phyloP scores from a whole-genome alignment of 2,888 invertebrate species.

The Clusia tigrina region DNA sequence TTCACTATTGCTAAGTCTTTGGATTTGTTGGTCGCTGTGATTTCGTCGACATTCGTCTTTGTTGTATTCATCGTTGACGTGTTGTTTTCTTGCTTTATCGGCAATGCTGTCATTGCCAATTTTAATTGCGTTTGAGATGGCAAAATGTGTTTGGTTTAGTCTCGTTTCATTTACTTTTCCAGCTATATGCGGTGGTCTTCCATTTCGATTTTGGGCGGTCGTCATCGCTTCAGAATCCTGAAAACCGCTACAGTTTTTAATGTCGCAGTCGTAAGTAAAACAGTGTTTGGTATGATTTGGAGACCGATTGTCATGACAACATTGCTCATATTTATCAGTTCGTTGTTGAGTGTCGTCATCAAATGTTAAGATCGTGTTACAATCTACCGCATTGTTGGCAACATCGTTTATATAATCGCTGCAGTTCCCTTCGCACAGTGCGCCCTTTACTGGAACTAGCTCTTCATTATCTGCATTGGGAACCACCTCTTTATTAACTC shows the following conservation, averaged over 20 bases:
- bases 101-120: slow-evolving; percentile 23
- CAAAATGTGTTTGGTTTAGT: slow-evolving; percentile 27
- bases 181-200: background rate
- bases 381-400: slow-evolving; percentile 25
- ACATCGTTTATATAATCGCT: slow-evolving; percentile 39
- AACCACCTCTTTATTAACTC: background rate
- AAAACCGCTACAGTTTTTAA: slow-evolving; percentile 30
- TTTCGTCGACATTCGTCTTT: slow-evolving; percentile 16
- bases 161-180: slow-evolving; percentile 13
- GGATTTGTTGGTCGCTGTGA: slow-evolving; percentile 45
- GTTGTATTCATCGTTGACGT: slow-evolving; percentile 41
- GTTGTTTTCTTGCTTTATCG: slow-evolving; percentile 26
- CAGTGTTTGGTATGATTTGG: slow-evolving; percentile 24
- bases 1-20: slow-evolving; percentile 59
- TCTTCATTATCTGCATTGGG: no score
- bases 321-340: background rate
- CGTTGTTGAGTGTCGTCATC: background rate
- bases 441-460: no score
- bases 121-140: slow-evolving; percentile 20
- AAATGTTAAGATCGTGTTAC: background rate
- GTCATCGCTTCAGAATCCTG: slow-evolving; percentile 2
- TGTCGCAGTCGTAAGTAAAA: slow-evolving; percentile 31
- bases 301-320: slow-evolving; percentile 7
- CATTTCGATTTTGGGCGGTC: slow-evolving; percentile 28
- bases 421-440: slow-evolving; percentile 34